phyloP scores from a whole-genome alignment of 1,140 invertebrate genomes.

The Plectrocnemia conspersa region DNA sequence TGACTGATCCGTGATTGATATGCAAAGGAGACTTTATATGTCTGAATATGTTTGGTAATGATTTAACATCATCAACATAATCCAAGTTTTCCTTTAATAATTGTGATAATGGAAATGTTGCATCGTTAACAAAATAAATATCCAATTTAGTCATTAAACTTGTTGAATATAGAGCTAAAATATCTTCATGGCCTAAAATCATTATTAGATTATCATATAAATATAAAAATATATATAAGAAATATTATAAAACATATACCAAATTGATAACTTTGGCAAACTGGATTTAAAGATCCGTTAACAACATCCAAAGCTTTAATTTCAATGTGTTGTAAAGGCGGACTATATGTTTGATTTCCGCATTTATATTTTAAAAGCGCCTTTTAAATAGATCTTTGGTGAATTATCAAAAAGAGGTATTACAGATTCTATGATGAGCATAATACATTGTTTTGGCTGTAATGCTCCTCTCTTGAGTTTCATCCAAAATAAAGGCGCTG shows the following conservation, averaged over 20 bases:
- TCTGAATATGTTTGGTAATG: conserved; percentile 11
- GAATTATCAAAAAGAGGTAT: conserved; percentile 12
- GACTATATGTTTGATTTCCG: conserved; percentile 1
- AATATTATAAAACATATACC: conserved; percentile 10
- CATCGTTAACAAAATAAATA: conserved; percentile 9
- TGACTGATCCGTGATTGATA: conserved; percentile 19
- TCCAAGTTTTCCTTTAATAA: conserved; percentile 17
- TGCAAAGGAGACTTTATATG: conserved; percentile 20
- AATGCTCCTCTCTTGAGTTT: conserved; percentile 6
- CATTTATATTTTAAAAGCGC: conserved; percentile 16
- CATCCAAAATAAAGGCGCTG: conserved; percentile 16
- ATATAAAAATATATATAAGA: neutral
- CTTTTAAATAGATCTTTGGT: neutral
- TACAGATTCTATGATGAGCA: conserved; percentile 5
- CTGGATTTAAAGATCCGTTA: conserved; percentile 16
- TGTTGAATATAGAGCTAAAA: conserved; percentile 15
- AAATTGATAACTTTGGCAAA: conserved; percentile 14
- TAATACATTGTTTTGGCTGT: neutral
- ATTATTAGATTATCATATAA: neutral
- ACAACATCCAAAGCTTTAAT: conserved; percentile 14
- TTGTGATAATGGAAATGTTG: neutral
- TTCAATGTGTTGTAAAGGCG: conserved; percentile 9
- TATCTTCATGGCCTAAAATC: conserved; percentile 12
- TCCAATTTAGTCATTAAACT: conserved; percentile 15
- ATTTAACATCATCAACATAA: conserved; percentile 10